Evolutionary conservation across 2,797 vertebrate genomes (phyloP), one percentile per base, ranked within the genome.

Genomic region (Zalophus californianus): DNA sequence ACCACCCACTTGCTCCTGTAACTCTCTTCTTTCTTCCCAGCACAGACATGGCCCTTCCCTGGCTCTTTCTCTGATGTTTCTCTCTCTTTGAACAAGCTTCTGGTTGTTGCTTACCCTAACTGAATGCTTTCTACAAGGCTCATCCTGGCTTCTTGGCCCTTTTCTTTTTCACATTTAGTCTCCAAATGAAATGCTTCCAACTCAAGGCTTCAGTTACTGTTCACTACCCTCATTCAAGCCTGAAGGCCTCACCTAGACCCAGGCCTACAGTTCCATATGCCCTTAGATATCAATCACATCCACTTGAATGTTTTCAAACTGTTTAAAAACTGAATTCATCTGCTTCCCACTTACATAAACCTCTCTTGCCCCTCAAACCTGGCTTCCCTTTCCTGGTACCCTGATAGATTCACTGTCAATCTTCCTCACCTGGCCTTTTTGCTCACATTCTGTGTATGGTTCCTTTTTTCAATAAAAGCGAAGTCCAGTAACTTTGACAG

Each of bases 1-100:
- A 94, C 95, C 91, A 79, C 91, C 80, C 64, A 7, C 73, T 93
- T 68, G 77, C 91, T 95, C 64, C 60, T 91, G 41, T 85, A 85
- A 88, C 90, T 54, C 44, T 73, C 35, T 86, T 90, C 89, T 94
- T 64, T 72, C 77, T 95, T n/a, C 12, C 0, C 5, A 48, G 89
- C 78, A 68, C 52, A 58, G 48, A 50, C 52, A 16, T 44, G 58
- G 35, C 48, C 54, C 80, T 85, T 73, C n/a, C 29, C 66, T 66
- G 35, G 23, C 79, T 70, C 35, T 66, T 89, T 80, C 78, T 94
- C 58, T 32, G 62, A 13, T 56, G 41, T 25, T 44, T 93, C 52
- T 9, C 52, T 86, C 52, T 90, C 3, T 64, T 79, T 62, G 18
- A n/a, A 54, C 54, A 94, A 82, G 66, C 38, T 89, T 93, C 93